phyloP scores from a whole-genome alignment of 2,888 invertebrate genomes.

The Dynastes hyllus region DNA sequence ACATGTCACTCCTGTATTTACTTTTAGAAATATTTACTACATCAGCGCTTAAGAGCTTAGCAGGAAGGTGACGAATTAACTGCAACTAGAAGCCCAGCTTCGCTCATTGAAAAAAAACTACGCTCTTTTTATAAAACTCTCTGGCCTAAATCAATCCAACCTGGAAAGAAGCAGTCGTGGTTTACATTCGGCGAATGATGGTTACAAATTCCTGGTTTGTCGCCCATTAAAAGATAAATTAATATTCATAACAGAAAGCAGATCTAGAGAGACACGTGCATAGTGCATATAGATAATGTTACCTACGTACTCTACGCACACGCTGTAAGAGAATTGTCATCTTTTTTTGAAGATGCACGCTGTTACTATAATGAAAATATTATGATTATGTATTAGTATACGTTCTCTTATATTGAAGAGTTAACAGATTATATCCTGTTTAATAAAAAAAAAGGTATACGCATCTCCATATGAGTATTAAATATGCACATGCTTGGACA shows the following conservation, averaged over 20 bases:
- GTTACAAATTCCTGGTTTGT: conserved; percentile 25
- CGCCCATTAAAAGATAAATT: conserved; percentile 24
- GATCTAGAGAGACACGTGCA: conserved; percentile 23
- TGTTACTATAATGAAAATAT: conserved; percentile 17
- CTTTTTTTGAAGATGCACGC: neutral
- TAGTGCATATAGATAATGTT: neutral
- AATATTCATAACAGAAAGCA: conserved; percentile 41
- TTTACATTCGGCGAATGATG: conserved; percentile 27
- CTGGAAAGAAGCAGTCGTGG: conserved; percentile 22
- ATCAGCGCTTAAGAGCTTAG: conserved; percentile 18
- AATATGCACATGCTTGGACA: no score
- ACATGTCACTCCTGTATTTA: conserved; percentile 32
- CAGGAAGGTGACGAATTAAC: neutral
- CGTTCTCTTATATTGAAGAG: conserved; percentile 6
- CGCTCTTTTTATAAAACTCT: conserved; percentile 21
- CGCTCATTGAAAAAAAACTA: neutral
- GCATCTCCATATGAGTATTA: no score
- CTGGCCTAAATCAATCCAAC: conserved; percentile 43
- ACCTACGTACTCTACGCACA: neutral
- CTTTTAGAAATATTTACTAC: conserved; percentile 21
- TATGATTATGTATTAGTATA: neutral
- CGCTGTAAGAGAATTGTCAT: neutral
- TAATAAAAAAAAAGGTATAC: no score
- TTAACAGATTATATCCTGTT: neutral
- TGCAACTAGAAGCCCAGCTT: neutral